Evolutionary conservation across 2,888 invertebrate species (phyloP), one percentile per base, ranked within the genome.

Genomic region (Caenorhabditis drosophilae): DNA sequence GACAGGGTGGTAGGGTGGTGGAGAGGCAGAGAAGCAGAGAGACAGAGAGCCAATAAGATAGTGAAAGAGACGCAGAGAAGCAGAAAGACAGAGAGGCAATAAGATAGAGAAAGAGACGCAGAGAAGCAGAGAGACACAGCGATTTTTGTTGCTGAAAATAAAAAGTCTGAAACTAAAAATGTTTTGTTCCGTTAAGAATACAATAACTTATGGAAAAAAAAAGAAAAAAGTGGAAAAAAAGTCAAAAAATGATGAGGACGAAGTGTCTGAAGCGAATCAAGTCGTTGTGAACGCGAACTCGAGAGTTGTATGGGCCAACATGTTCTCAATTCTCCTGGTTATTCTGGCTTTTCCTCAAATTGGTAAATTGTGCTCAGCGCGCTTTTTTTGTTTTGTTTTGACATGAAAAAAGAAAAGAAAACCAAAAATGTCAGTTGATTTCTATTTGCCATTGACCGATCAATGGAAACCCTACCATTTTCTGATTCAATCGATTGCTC

Each of bases 261-360:
- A 35, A 26, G 46, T 22, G 6, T 25, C 22, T 7, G 38, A 25
- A 31, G 41, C 54, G 11, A 64, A 59, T 40, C 55, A 59, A 25
- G 64, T 64, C 12, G 40, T 59, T n/a, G 25, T 22, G n/a, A 64
- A 64, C 48, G 58, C 64, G 11, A 59, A 55, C 27, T 50, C 47
- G 25, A 35, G 64, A 26, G 34, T 59, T 9, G 42, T 55, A 4
- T 64, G 64, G 64, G 64, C 59, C 11, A 51, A 47, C 31, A 48
- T 56, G 38, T 64, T 64, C 38, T 54, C 59, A 16, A 46, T 64
- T 12, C 23, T 64, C 22, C 45, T 64, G 9, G 48, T 64, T 27
- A 9, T 59, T 34, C 27, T 58, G 0, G 45, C 64, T 0, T 44
- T 59, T 56, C 64, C 64, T 36, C 58, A 59, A 27, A 59, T 64